Percentiles rank a stretch among this genome's conserved stretches.
These are phyloP conservation scores for Tetragonisca angustula DNA, from an alignment of 2,888 invertebrate genomes.

Conservation along the genomic window DNA sequence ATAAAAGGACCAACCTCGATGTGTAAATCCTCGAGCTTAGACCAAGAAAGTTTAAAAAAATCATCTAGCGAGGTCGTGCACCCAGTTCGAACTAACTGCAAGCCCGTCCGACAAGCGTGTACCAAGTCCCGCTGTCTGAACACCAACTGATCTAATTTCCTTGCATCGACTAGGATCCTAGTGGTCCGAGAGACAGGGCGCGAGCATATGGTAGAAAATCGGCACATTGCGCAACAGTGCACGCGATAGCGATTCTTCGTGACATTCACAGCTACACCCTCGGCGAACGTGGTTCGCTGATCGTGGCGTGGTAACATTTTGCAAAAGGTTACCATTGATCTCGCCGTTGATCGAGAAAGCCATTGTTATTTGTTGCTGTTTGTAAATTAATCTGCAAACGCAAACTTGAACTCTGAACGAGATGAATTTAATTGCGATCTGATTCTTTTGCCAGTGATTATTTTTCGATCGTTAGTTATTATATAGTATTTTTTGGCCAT, in stretches of 20 bases:
- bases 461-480: neutral
- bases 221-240: constrained; percentile 55
- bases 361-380: too few relatives aligned
- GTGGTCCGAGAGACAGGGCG: constrained; percentile 52
- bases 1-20: constrained; percentile 12
- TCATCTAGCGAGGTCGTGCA: neutral
- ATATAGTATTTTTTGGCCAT: neutral
- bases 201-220: constrained; percentile 26
- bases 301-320: neutral
- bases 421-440: neutral
- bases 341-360: neutral
- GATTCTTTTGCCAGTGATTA: neutral
- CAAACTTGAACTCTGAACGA: neutral
- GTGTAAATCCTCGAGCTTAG: neutral
- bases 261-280: constrained; percentile 24
- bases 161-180: constrained; percentile 47
- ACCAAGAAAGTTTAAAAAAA: neutral
- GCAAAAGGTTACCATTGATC: constrained; percentile 28
- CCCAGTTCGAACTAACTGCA: neutral
- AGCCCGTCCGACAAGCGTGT: constrained; percentile 36
- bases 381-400: neutral
- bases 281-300: neutral
- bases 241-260: neutral
- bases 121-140: constrained; percentile 56
- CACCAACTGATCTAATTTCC: constrained; percentile 71